A percentile compares a stretch with the other conserved stretches of the same genome.
These are phyloP conservation scores for Columbina picui DNA, from an alignment of 2,113 vertebrate genomes.

Conservation along the genomic window DNA sequence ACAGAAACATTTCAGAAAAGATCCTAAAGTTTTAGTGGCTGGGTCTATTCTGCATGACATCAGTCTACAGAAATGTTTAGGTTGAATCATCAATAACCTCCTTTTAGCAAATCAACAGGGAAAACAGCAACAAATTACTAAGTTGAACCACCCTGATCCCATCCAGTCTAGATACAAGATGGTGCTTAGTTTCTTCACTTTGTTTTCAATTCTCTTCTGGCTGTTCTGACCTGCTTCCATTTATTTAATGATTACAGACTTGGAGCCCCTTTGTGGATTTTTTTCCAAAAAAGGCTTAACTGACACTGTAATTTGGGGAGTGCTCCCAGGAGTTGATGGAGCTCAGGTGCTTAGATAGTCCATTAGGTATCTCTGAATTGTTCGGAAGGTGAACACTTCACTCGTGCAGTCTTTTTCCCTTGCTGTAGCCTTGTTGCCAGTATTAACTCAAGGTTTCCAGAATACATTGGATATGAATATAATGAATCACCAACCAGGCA, in stretches of 20 bases:
- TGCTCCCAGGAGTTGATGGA: fast-evolving
- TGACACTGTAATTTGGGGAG: neutral
- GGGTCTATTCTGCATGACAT: neutral
- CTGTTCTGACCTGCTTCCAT: neutral
- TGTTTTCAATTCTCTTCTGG: neutral
- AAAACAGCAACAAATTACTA: neutral
- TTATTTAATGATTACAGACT: neutral
- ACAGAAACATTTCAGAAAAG: neutral
- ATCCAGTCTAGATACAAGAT: neutral
- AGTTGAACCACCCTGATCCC: neutral
- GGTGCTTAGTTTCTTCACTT: neutral
- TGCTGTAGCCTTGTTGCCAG: neutral
- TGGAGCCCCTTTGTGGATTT: neutral
- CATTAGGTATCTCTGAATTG: neutral
- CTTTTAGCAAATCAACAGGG: neutral
- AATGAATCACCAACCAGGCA: fast-evolving
- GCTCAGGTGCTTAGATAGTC: neutral
- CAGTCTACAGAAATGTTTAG: neutral
- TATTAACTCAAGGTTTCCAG: neutral
- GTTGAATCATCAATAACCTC: neutral
- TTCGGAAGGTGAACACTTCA: neutral
- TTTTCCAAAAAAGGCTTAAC: neutral
- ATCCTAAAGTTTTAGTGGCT: neutral
- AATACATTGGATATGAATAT: neutral
- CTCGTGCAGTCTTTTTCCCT: neutral